These are phyloP conservation scores for Amphipoea lucens DNA, from an alignment of 2,888 invertebrate genomes.

Conservation along the genomic window DNA sequence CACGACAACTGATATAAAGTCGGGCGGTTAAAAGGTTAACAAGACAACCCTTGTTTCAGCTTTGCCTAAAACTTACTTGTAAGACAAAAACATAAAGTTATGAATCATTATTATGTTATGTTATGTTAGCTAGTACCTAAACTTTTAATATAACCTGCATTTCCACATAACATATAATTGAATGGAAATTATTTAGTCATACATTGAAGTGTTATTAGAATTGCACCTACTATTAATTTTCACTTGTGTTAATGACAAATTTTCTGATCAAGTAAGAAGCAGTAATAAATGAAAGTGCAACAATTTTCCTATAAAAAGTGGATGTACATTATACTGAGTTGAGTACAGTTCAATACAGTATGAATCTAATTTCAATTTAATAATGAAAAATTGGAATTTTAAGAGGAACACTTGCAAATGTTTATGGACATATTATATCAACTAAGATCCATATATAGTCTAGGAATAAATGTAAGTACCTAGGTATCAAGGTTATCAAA, in stretches of 20 bases:
- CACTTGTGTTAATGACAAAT: conserved; percentile 30
- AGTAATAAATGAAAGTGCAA: conserved; percentile 65
- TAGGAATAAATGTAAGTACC: background rate
- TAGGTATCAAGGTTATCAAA: background rate
- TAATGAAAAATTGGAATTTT: background rate
- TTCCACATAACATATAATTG: background rate
- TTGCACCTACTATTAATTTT: conserved; percentile 28
- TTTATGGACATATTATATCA: background rate
- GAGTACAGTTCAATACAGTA: conserved; percentile 49
- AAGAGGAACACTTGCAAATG: background rate
- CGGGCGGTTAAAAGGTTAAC: too few relatives aligned
- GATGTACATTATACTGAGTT: conserved; percentile 33
- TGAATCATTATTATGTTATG: background rate
- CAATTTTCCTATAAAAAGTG: conserved; percentile 52
- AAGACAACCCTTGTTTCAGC: background rate
- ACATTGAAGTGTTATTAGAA: conserved; percentile 15
- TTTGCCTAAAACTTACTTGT: background rate
- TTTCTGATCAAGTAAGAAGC: conserved; percentile 29
- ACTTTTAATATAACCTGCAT: background rate
- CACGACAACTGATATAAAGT: too few relatives aligned
- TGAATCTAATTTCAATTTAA: background rate
- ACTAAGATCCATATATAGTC: background rate
- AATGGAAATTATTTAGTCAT: conserved; percentile 1
- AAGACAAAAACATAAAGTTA: background rate
- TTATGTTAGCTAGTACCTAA: background rate